Evolutionary conservation across 2,797 vertebrate species (phyloP).

Genomic region (Hyperoplus immaculatus): DNA sequence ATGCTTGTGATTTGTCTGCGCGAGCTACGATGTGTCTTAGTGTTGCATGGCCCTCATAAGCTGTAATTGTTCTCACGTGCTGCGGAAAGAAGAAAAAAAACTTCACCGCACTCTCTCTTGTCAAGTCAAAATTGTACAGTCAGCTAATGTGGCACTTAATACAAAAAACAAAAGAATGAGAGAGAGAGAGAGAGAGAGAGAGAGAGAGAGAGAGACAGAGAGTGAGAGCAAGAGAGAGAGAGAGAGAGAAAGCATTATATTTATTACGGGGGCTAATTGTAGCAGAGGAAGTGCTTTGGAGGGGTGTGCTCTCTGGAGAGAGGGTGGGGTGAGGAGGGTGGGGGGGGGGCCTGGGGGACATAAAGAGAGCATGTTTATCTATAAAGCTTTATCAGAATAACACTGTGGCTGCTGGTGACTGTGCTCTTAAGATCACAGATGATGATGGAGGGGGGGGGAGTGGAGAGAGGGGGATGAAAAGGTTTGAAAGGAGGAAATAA

Average conservation of each 20-base stretch:
- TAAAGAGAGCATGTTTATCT: slow-evolving; percentile 85
- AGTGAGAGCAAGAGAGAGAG: too few relatives aligned
- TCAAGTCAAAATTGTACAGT: slow-evolving; percentile 56
- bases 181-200: slow-evolving; percentile 40
- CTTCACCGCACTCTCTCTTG: slow-evolving; percentile 31
- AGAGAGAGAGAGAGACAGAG: slow-evolving; percentile 6
- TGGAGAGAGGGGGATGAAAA: slow-evolving; percentile 44
- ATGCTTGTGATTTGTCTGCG: slow-evolving; percentile 78
- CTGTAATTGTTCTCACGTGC: slow-evolving; percentile 76
- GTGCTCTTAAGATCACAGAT: slow-evolving; percentile 81
- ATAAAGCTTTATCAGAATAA: slow-evolving; percentile 84
- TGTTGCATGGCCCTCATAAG: slow-evolving; percentile 34
- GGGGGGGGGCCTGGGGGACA: slow-evolving; percentile 80
- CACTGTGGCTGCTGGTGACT: slow-evolving; percentile 67
- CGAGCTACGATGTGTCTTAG: slow-evolving; percentile 73
- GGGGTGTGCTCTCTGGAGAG: slow-evolving; percentile 81
- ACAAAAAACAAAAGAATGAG: slow-evolving; percentile 47
- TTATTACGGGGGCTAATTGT: slow-evolving; percentile 85
- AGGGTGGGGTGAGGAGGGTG: slow-evolving; percentile 78
- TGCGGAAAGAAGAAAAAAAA: slow-evolving; percentile 29
- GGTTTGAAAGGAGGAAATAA: slow-evolving; percentile 64
- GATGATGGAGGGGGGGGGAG: slow-evolving; percentile 35
- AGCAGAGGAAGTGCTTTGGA: slow-evolving; percentile 83
- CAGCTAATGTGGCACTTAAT: slow-evolving; percentile 76
- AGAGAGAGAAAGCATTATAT: slow-evolving; percentile 64